Conservation (phyloP, 2,113 vertebrate genomes). For the Otus sunia region DNA sequence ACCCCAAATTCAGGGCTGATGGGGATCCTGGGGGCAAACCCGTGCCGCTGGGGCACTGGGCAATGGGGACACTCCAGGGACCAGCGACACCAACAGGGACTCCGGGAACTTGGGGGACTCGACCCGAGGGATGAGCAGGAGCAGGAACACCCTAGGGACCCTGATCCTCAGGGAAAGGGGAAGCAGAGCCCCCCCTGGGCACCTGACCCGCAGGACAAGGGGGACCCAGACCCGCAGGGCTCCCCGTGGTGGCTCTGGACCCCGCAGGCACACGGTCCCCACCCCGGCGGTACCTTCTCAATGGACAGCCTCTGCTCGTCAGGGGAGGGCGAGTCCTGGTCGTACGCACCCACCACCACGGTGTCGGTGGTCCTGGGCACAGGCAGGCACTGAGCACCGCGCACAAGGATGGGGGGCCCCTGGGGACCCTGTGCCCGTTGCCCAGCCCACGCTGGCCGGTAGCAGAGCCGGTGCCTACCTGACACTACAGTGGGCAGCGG, state of each 20-base stretch:
- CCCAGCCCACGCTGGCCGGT: background rate
- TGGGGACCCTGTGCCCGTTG: background rate
- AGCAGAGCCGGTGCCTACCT: background rate
- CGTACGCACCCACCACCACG: slow-evolving; percentile 83
- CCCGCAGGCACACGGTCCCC: background rate
- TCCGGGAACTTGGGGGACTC: background rate
- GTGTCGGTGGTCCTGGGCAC: slow-evolving; percentile 73
- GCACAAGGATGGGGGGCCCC: background rate
- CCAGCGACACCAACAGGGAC: background rate
- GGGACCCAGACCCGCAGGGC: accelerated
- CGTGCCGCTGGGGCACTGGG: background rate
- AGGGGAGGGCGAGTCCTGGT: slow-evolving; percentile 69
- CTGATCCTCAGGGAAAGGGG: background rate
- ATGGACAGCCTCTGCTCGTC: slow-evolving; percentile 76
- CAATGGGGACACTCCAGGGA: no score
- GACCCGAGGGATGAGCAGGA: background rate
- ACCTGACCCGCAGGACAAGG: accelerated
- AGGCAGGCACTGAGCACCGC: background rate
- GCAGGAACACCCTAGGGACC: background rate
- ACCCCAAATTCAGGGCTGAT: background rate
- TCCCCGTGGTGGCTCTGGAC: background rate
- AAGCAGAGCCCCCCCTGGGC: no score
- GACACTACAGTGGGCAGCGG: slow-evolving; percentile 55
- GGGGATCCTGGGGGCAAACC: background rate
- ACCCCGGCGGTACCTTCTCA: slow-evolving; percentile 51